These are phyloP conservation scores for Procavia capensis DNA, from an alignment of 2,113 vertebrate genomes.

Conservation along the genomic window DNA sequence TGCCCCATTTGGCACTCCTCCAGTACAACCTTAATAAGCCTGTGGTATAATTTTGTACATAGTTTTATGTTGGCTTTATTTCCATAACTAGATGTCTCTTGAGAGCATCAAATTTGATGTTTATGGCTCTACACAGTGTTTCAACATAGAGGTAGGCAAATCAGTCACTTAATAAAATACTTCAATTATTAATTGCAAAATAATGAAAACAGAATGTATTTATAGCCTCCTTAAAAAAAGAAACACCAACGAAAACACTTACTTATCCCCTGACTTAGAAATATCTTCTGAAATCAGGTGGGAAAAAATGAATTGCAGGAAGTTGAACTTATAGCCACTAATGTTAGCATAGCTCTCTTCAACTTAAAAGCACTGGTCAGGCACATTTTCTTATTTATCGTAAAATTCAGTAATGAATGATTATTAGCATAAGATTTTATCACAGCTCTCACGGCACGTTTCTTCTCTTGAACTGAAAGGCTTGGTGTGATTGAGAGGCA, in stretches of 20 bases:
- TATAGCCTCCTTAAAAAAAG: neutral
- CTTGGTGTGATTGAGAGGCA: neutral
- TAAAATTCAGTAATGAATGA: neutral
- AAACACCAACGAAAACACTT: neutral
- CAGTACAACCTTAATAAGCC: neutral
- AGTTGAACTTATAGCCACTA: neutral
- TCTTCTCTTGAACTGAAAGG: neutral
- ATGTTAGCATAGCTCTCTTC: neutral
- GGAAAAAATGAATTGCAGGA: conserved; percentile 39
- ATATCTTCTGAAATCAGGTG: conserved; percentile 3
- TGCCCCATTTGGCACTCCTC: neutral
- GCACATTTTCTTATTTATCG: conserved; percentile 33
- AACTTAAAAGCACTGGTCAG: neutral
- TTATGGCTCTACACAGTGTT: neutral
- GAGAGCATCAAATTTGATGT: neutral
- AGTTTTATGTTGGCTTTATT: neutral
- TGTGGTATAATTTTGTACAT: neutral
- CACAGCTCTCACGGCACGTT: neutral
- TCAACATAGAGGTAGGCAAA: neutral
- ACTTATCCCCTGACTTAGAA: neutral
- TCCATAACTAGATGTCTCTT: neutral
- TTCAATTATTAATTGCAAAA: neutral
- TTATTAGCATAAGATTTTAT: neutral
- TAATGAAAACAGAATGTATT: neutral
- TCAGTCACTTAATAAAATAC: neutral